Evolutionary conservation across 1,140 invertebrate species (phyloP), one percentile per base, ranked within the genome.

Genomic region (Macrotrachela quadricornifera): DNA sequence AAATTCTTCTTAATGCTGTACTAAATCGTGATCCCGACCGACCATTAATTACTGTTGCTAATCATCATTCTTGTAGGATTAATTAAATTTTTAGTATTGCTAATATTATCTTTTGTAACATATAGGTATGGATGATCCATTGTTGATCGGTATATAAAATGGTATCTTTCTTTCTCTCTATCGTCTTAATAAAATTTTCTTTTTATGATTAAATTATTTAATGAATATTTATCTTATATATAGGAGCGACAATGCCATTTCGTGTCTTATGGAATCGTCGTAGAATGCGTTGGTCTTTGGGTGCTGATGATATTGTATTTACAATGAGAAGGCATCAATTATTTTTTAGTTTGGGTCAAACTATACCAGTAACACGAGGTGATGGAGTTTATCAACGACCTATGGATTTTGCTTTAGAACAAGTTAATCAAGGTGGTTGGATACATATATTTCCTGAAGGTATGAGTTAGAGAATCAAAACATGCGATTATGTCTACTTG

Each of bases 281-380:
- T 30, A 2, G 21, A 30, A 30, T 30, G 21, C 75, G 92, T 55
- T 97, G 91, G 87, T 81, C 83, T n/a, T 74, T 91, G 50, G 85
- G 86, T 17, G 92, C 91, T 47, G 81, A 91, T 65, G 88, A 97
- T 71, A 88, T 97, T 65, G 94, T 88, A 71, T 97, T 91, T 69
- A 91, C 84, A 12, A 84, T 81, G 60, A 72, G 73, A 47, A 76
- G 77, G 61, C 81, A 91, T 73, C 78, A 85, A 43, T 76, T 79
- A 59, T 87, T 96, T 69, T 96, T 96, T 71, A 80, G 83, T 72
- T 75, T 82, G 46, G 91, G 91, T 59, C 86, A 90, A 71, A 87
- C 83, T 68, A 79, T 96, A 62, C 91, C 92, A 16, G 77, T 91
- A 13, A 75, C 90, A 53, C 74, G 92, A 65, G 91, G 92, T 42